These are phyloP conservation scores for Pelochelys cantorii DNA, from an alignment of 2,797 vertebrate genomes.

Conservation along the genomic window DNA sequence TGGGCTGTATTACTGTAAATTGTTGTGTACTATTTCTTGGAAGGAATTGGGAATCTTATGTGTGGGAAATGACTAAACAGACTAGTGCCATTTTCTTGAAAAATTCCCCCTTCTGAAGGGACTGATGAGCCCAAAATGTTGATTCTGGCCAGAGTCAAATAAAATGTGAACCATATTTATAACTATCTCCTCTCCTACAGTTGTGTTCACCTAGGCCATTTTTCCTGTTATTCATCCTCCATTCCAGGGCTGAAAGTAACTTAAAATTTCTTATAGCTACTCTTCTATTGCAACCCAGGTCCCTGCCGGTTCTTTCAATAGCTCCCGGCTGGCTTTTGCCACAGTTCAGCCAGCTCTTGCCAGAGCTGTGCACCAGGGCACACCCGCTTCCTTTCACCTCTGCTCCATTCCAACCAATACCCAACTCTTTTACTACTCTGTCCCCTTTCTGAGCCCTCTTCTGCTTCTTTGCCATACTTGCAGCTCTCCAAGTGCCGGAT, in stretches of 20 bases:
- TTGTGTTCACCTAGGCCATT: background rate
- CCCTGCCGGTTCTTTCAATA: too few relatives aligned
- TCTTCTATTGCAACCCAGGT: too few relatives aligned
- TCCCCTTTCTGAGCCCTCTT: background rate
- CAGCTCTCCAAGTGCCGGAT: background rate
- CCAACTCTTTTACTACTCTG: background rate
- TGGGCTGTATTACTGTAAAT: background rate
- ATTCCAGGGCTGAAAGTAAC: too few relatives aligned
- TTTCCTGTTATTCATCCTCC: background rate
- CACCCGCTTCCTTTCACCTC: too few relatives aligned
- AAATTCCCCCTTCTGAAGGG: background rate
- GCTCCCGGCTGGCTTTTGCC: too few relatives aligned
- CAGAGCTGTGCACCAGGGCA: too few relatives aligned
- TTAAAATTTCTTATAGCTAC: too few relatives aligned
- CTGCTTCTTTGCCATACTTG: background rate
- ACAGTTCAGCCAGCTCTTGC: too few relatives aligned
- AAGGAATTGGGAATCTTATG: background rate
- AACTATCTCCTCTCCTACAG: background rate
- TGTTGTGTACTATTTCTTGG: accelerated
- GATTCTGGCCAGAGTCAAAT: background rate
- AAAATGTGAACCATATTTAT: background rate
- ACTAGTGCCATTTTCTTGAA: background rate
- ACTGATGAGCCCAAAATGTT: background rate
- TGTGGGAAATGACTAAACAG: background rate
- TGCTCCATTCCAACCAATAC: background rate